Base-by-base conservation (phyloP, 2,888 invertebrate species). In the Nezara viridula region DNA sequence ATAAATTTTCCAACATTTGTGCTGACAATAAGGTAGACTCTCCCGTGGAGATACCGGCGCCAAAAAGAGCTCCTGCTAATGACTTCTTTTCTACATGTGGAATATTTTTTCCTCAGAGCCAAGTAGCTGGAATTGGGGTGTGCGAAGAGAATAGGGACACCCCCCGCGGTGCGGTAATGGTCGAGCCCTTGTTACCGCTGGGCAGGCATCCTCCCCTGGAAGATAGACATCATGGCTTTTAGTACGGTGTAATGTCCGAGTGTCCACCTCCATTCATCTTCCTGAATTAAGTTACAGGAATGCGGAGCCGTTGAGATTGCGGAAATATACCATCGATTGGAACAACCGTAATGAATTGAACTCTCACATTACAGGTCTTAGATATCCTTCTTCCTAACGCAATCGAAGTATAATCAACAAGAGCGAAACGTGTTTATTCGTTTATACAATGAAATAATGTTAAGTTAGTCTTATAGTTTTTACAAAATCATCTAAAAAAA, bases 181-280 rank as follows among this genome's bases (percentile, higher is more conserved):
- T 9, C 14, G 24, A 19, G 81, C 40, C 81, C 81, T 81, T 81
- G 81, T 81, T 81, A 44, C 37, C 40, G 44, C 16, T 44, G n/a
- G 81, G 81, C 81, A 81, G n/a, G 12, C 81, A n/a, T 24, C 81
- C 44, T 37, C 6, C 19, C 21, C 12, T 44, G 81, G 81, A 81
- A 81, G 81, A 81, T 81, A 81, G 81, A 81, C 81, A 81, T 81
- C 81, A 81, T n/a, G n/a, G 81, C 81, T 81, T 44, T 81, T 47
- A 81, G 81, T 44, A 44, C 10, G 10, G 44, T n/a, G 37, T 10
- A 6, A 19, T n/a, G 37, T n/a, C 14, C 24, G 0, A 1, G 14
- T 44, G 40, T 37, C 77, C 7, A 40, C 81, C 14, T 81, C 81
- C 32, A 73, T 73, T 73, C 66, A 73, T 73, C 66, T 73, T 73